Evolutionary conservation across 1,140 invertebrate species (phyloP), one percentile per base, ranked within the genome.

Genomic region (Drosophila subobscura): DNA sequence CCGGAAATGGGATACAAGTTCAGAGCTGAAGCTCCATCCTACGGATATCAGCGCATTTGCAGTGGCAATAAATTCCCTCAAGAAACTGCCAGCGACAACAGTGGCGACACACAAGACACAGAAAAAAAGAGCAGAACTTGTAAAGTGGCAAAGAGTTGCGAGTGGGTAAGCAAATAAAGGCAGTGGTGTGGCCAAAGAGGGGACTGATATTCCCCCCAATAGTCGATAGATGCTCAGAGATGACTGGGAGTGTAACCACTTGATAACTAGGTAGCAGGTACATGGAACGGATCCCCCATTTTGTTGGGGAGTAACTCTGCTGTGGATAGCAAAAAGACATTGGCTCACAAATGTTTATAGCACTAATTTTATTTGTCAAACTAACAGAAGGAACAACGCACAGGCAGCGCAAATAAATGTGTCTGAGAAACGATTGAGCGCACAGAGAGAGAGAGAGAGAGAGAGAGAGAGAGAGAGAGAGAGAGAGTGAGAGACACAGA

Each of bases 291-390:
- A 20, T 16, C 5, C n/a, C 23, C 22, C 10, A 10, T 1, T 37
- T 5, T 5, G 4, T 27, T 33, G 1, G 27, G 5, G 25, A 27
- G 16, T 27, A 25, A 44, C 37, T 46, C 37, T 46, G 14, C 29
- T 27, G 41, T 12, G 23, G 20, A 16, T 46, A 25, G 67, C 42
- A 56, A 33, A 45, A 41, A 66, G 61, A 47, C 68, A 61, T 75
- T 75, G 66, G 56, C 72, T 64, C 72, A 59, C 77, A 78, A 83
- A 84, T 84, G 79, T 84, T 84, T 84, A 84, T 84, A 68, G 79
- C 79, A 84, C 79, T 84, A 84, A 84, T 84, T 84, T 79, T 84
- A 84, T 84, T 84, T 84, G 79, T 84, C 79, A 73, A 84, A 84
- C 79, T 75, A 75, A 78, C 75, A 83, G 64, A 60, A 64, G 56